Conservation (phyloP, 2,113 vertebrate species). For the Rhegmatorhina hoffmannsi region DNA sequence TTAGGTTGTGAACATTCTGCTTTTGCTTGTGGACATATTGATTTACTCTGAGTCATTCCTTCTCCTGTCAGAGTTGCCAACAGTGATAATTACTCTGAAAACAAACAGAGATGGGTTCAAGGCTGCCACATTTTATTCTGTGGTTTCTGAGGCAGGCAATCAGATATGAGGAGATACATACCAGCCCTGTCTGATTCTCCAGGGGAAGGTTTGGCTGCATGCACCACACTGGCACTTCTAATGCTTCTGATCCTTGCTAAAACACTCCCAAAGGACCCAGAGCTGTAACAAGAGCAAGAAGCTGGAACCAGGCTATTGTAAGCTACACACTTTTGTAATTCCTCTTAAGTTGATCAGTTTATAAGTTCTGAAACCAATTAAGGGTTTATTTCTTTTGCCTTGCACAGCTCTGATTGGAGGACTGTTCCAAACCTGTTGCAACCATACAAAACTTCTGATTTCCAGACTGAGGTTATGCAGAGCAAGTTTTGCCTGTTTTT, state of each 20-base stretch:
- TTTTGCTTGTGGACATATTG: constrained; percentile 38
- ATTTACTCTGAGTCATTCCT: constrained; percentile 52
- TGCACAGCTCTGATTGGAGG: not conserved
- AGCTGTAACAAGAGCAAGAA: not conserved
- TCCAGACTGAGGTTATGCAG: not conserved
- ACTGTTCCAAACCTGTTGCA: not conserved
- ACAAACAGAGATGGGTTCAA: constrained; percentile 21
- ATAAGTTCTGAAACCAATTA: not conserved
- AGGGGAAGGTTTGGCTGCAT: not conserved
- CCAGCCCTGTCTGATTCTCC: not conserved
- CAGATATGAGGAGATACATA: not conserved
- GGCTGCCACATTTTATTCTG: not conserved
- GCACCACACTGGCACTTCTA: not conserved
- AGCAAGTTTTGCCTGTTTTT: not conserved
- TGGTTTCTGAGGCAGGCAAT: not conserved
- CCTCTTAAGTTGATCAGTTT: not conserved
- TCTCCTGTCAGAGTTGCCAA: constrained; percentile 32
- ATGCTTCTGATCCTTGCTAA: not conserved
- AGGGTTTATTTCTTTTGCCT: not conserved
- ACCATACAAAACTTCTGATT: not conserved
- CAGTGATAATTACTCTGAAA: constrained; percentile 2
- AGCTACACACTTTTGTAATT: not conserved
- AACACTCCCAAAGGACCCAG: not conserved
- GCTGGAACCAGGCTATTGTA: not conserved
- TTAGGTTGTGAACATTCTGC: constrained; percentile 30